Conservation (phyloP, 2,113 vertebrate species). For the Chloebia gouldiae region DNA sequence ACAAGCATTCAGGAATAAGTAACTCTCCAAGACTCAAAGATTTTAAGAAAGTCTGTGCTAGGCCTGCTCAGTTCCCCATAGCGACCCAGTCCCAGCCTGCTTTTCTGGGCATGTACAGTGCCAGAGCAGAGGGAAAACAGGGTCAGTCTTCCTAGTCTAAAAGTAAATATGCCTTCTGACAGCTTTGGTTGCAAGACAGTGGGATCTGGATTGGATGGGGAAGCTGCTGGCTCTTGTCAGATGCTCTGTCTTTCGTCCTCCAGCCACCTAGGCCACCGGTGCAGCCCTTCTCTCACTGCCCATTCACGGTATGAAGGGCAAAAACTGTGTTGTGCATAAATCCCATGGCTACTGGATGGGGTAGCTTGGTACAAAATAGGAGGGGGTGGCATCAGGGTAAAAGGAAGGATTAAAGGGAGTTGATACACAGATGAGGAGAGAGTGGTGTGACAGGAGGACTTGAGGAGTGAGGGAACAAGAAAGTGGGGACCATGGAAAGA, state of each 20-base stretch:
- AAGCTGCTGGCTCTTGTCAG: neutral
- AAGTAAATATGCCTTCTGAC: neutral
- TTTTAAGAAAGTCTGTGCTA: neutral
- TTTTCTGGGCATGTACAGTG: neutral
- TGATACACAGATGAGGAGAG: neutral
- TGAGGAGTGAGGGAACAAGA: neutral
- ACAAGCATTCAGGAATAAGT: neutral
- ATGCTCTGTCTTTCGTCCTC: neutral
- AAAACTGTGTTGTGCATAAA: neutral
- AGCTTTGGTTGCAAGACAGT: neutral
- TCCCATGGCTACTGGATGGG: neutral
- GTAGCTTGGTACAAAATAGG: neutral
- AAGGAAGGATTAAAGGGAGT: neutral
- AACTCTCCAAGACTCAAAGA: neutral
- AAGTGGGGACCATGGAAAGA: fast-evolving
- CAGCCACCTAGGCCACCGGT: neutral
- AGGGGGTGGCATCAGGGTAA: fast-evolving
- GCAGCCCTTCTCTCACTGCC: neutral
- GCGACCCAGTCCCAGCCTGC: neutral
- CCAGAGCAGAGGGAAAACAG: neutral
- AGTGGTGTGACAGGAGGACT: neutral
- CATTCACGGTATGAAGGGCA: neutral
- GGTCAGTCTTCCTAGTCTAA: neutral
- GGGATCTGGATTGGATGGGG: neutral
- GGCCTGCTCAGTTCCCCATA: neutral